Base-by-base conservation (phyloP, 2,797 vertebrate species). In the Apodemus agrarius region DNA sequence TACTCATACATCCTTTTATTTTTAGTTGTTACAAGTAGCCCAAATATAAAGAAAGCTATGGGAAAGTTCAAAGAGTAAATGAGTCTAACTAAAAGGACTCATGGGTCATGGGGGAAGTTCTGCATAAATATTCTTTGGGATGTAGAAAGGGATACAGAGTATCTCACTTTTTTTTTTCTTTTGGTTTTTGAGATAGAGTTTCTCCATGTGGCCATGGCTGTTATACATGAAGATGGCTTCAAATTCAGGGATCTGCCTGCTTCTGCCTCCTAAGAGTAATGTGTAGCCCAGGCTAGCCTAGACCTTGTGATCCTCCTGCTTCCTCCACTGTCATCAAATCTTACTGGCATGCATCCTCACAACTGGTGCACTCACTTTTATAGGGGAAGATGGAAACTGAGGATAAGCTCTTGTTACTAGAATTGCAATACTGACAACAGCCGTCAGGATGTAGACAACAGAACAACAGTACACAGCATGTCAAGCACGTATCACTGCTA, bases 41-140 rank as follows among this genome's bases (percentile, higher is more conserved):
- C 63, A 95, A 90, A 93, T 91, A 54, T 29, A 97, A 96, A 54
- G 29, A 97, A 96, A 95, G 40, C 52, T 76, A 40, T 49, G 65
- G 37, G 74, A 65, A 96, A 96, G 29, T 61, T 89, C 86, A 96
- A 95, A 96, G 67, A 76, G 31, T 79, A 94, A 96, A 93, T 34
- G 29, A 37, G 10, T 67, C 80, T 97, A 87, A 93, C 90, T 80
- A 81, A 94, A 96, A 95, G 74, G 65, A 0, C 89, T 29, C 37
- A 61, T 75, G 37, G 91, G 81, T 21, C 34, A 65, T 52, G 24
- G 91, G 72, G 11, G 26, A 97, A 92, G 75, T 94, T 90, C 87
- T 90, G 22, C 17, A 85, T 85, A 69, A 94, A 86, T 75, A 74
- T 67, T 81, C 26, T 72, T 63, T 72, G 82, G 72, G 83, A 90